Base-by-base conservation (phyloP, 2,888 invertebrate genomes). In the Drosophila macrospina region DNA sequence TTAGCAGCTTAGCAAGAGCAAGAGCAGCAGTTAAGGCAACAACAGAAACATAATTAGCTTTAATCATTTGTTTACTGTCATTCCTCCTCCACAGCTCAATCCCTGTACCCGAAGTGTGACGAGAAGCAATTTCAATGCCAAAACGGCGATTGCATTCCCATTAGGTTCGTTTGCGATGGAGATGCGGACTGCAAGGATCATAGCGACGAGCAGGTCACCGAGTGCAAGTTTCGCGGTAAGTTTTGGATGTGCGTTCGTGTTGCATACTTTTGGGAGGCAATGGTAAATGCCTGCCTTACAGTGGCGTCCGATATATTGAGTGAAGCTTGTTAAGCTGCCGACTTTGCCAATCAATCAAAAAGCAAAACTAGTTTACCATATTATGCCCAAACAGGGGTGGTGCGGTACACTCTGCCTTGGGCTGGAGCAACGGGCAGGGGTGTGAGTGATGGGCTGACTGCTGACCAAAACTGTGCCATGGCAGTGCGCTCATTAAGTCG, bases 161-260 rank as follows among this genome's bases (percentile, higher is more conserved):
- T 95, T 70, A 94, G 95, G 68, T 96, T 96, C 94, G 94, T 95
- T 69, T 97, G 97, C 91, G 97, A 97, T 91, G 94, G 95, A 66
- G 95, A 95, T 67, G 94, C 95, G 86, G 97, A 97, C 91, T 97
- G 97, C 92, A 94, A 93, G 50, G 97, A 97, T 92, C 94, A 95
- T 90, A 95, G 96, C n/a, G 97, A 97, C 91, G 97, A 97, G 92
- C 93, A 94, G 89, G 93, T 94, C 42, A 93, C 94, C 71, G 94
- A 94, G 91, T 96, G 96, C 92, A 94, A 94, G 93, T 94, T 95
- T 95, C 92, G 91, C 93, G 92, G 90, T 90, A 69, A 86, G 90
- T 90, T 11, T 1, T 1, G 1, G 5, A 4, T 10, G 6, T 24
- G 2, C 0, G 5, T 42, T 36, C 10, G 1, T 37, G 41, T 20